Evolutionary conservation across 30 jellyfish, hydroid and myxozoan species (phyloP), one percentile per base, ranked within the genome.

Genomic region (Mastigias papua): DNA sequence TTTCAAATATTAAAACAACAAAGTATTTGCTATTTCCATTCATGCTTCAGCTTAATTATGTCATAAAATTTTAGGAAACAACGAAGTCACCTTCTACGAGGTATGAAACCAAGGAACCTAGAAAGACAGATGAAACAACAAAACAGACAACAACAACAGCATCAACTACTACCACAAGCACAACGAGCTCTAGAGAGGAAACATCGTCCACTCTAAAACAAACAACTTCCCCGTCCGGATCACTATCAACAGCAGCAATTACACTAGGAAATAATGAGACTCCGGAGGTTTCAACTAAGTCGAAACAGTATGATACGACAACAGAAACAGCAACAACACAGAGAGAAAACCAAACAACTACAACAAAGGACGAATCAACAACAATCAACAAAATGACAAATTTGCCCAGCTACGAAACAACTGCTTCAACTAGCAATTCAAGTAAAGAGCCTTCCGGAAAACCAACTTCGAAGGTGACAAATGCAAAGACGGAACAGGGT

Each of bases 401-500:
- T 1, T 19, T 73, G 20, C 82, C 82, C 35, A 60, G 48, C 19
- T 80, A 80, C 62, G 48, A 64, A 32, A 80, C n/a, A n/a, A n/a
- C n/a, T n/a, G n/a, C 60, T 19, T 58, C 71, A 65, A 31, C 81
- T 22, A 34, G 68, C 23, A 37, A 23, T 22, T 42, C 22, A n/a
- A 63, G 19, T 4, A 19, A 23, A 4, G 42, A 63, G 35, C 60
- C 77, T 19, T 61, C 75, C 2, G 88, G 58, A 30, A 67, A 11
- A 23, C 78, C 88, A 30, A 77, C 88, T 1, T 77, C 88, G 1
- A 77, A 77, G 88, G 76, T 34, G 4, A 58, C 88, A 27, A n/a
- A 26, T 19, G 83, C 30, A 72, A 72, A 72, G 5, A 17, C 68
- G 3, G 51, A 76, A 46, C 76, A 76, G 67, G 61, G 69, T 19